Conservation (phyloP, 2,888 invertebrate genomes). For the Pycnomerus fuliginosus region DNA sequence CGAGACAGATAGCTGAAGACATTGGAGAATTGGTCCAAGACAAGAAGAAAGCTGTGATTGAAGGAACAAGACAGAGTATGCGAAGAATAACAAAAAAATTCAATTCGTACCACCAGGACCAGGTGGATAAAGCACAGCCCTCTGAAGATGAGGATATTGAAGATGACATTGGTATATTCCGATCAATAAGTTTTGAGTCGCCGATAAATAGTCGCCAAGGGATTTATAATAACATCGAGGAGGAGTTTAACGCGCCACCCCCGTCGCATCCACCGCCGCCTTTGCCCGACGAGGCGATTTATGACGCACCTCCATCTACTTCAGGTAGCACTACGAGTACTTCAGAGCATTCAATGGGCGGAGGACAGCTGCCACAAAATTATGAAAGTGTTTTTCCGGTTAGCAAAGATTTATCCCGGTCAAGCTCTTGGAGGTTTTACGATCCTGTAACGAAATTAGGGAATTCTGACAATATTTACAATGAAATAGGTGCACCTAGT, state of each 20-base stretch:
- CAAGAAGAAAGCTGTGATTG: conserved; percentile 63
- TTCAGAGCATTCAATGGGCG: conserved; percentile 37
- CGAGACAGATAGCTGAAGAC: conserved; percentile 60
- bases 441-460: conserved; percentile 42
- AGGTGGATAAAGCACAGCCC: background rate
- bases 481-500: conserved; percentile 27
- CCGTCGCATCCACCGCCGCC: conserved; percentile 63
- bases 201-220: conserved; percentile 34
- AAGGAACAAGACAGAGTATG: conserved; percentile 59
- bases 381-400: conserved; percentile 54
- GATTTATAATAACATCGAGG: conserved; percentile 41
- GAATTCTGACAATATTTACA: conserved; percentile 31
- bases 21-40: conserved; percentile 58
- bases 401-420: conserved; percentile 47
- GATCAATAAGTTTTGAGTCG: conserved; percentile 45
- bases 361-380: conserved; percentile 28
- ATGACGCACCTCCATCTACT: conserved; percentile 54
- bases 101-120: conserved; percentile 31
- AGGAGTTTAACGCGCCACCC: conserved; percentile 53
- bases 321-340: conserved; percentile 48
- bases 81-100: conserved; percentile 47
- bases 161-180: conserved; percentile 57
- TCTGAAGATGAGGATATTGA: conserved; percentile 32
- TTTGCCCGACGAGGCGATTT: conserved; percentile 57
- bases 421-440: conserved; percentile 58